A percentile compares a stretch with the other conserved stretches of the same genome.
Conservation (phyloP, 2,797 vertebrate species). For the Argya squamiceps region DNA sequence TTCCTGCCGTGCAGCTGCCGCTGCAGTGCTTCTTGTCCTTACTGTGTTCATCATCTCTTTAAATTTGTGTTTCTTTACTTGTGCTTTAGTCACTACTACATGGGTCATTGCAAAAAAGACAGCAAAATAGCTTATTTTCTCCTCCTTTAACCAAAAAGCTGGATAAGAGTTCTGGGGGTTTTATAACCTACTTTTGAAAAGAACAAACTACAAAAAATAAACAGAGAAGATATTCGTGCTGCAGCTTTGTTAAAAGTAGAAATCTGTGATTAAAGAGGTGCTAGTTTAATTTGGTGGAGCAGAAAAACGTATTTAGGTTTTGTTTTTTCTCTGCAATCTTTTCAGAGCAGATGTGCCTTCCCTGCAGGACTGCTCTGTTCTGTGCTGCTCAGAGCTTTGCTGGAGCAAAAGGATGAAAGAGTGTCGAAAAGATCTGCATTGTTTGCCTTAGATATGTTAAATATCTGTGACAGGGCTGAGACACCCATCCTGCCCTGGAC, state of each 20-base stretch:
- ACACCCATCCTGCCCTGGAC: background rate
- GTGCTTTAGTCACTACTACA: background rate
- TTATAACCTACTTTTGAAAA: background rate
- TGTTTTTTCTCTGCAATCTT: background rate
- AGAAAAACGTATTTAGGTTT: background rate
- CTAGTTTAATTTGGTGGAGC: background rate
- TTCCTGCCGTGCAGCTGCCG: accelerated
- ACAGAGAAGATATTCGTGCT: background rate
- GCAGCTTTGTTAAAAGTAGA: background rate
- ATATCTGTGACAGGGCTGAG: background rate
- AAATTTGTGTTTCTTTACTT: background rate
- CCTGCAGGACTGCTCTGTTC: background rate
- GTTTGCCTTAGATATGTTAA: background rate
- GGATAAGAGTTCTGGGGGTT: background rate
- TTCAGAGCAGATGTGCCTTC: background rate
- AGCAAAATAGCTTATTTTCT: background rate
- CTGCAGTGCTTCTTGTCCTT: background rate
- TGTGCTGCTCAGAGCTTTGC: background rate
- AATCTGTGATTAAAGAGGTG: background rate
- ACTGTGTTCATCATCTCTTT: background rate
- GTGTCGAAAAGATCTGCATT: background rate
- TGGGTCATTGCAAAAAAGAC: background rate
- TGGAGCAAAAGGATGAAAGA: background rate
- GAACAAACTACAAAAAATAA: background rate
- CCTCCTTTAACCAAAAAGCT: background rate